Conservation (phyloP, 2,113 vertebrate species). For the Coptodon bakossiorum region DNA sequence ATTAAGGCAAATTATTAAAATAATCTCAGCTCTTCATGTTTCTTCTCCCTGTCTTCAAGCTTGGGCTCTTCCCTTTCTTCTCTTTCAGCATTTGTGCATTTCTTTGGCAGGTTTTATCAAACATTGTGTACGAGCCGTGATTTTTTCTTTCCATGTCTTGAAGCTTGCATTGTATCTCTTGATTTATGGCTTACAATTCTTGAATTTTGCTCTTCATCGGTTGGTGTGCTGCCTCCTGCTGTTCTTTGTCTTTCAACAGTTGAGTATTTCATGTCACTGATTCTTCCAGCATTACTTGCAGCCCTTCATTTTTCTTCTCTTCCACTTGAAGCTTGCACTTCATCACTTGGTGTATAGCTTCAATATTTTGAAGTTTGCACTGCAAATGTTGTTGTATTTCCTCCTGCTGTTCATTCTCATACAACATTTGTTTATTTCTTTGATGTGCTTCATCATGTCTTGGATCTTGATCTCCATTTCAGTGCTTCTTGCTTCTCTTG, state of each 20-base stretch:
- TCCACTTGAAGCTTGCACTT: neutral
- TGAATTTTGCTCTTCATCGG: neutral
- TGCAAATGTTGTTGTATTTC: neutral
- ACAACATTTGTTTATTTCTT: neutral
- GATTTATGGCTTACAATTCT: rapidly evolving
- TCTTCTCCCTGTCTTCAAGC: neutral
- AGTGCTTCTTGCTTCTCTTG: neutral
- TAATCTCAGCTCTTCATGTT: rapidly evolving
- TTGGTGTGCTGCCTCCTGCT: neutral
- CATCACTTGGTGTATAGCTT: neutral
- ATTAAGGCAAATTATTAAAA: neutral
- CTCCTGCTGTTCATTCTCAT: neutral
- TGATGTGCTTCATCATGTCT: neutral
- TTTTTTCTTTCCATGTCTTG: neutral
- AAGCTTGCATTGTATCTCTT: neutral
- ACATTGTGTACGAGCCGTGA: neutral
- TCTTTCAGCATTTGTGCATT: neutral
- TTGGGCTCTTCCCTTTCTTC: neutral
- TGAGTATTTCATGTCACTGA: rapidly evolving
- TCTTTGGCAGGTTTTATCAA: neutral
- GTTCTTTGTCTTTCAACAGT: neutral
- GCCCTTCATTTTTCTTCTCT: neutral
- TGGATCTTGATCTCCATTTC: neutral
- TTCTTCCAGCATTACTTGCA: neutral
- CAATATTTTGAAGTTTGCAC: neutral